phyloP scores from a whole-genome alignment of 2,113 vertebrate species.

The Xerus inauris region DNA sequence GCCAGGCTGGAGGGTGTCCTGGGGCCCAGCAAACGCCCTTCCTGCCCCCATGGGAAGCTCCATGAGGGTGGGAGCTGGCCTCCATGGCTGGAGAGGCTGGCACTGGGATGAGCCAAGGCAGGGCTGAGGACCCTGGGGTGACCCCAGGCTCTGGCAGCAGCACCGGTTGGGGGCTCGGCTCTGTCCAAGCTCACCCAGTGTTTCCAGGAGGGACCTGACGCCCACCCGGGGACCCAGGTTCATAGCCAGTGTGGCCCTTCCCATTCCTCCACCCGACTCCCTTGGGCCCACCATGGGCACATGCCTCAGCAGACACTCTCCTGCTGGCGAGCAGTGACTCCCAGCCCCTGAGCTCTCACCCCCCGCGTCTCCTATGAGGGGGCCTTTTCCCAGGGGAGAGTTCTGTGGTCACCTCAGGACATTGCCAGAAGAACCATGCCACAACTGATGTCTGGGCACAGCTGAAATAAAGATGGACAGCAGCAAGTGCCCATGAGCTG shows the following conservation, averaged over 20 bases:
- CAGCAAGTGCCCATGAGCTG: fast-evolving
- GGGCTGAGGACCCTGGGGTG: neutral
- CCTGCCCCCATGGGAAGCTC: neutral
- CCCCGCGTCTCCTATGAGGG: no score
- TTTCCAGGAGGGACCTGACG: neutral
- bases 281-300: fast-evolving
- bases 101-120: fast-evolving
- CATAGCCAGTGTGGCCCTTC: fast-evolving
- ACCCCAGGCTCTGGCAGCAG: neutral
- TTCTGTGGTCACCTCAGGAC: no score
- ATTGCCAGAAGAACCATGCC: no score
- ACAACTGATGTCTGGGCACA: no score
- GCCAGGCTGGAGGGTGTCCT: neutral
- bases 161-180: fast-evolving
- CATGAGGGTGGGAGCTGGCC: neutral
- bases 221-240: neutral
- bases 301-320: neutral
- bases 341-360: neutral
- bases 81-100: neutral
- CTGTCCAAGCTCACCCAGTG: neutral
- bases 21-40: neutral
- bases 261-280: neutral
- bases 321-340: no score
- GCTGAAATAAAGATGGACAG: neutral
- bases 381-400: neutral